phyloP scores from a whole-genome alignment of 1,140 invertebrate species.

The Mizuhopecten yessoensis region DNA sequence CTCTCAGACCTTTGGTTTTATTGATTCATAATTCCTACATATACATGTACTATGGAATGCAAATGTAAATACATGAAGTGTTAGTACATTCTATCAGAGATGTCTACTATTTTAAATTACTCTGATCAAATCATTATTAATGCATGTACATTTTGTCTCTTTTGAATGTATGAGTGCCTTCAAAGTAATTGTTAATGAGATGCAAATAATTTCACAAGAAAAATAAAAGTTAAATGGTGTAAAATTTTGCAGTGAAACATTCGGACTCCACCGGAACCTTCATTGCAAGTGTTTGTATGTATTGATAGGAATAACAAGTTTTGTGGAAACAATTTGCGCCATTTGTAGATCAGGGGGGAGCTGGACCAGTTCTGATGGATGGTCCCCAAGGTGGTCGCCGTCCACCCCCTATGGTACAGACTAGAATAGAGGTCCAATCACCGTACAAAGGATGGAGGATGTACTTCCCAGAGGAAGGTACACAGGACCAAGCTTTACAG shows the following conservation, averaged over 20 bases:
- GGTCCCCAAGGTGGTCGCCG: constrained; percentile 65
- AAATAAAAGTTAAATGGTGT: neutral
- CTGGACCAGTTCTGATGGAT: constrained; percentile 62
- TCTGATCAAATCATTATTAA: too few species aligned
- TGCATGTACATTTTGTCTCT: too few species aligned
- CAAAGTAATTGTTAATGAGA: neutral
- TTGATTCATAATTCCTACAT: too few species aligned
- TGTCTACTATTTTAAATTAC: too few species aligned
- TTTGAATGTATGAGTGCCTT: too few species aligned
- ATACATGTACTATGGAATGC: neutral
- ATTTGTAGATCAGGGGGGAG: constrained; percentile 51
- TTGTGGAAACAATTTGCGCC: neutral
- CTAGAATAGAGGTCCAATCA: constrained; percentile 74
- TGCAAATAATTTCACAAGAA: too few species aligned
- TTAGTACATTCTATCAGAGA: too few species aligned
- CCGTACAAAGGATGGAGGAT: constrained; percentile 88
- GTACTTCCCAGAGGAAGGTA: constrained; percentile 89
- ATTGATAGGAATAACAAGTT: neutral
- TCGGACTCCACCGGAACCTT: neutral
- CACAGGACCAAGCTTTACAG: neutral
- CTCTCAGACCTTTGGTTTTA: too few species aligned
- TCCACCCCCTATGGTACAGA: constrained; percentile 70
- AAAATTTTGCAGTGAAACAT: neutral
- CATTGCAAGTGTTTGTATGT: neutral
- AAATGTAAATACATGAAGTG: too few species aligned